Conservation (phyloP, 2,888 invertebrate genomes). For the Microctonus hyperodae region DNA sequence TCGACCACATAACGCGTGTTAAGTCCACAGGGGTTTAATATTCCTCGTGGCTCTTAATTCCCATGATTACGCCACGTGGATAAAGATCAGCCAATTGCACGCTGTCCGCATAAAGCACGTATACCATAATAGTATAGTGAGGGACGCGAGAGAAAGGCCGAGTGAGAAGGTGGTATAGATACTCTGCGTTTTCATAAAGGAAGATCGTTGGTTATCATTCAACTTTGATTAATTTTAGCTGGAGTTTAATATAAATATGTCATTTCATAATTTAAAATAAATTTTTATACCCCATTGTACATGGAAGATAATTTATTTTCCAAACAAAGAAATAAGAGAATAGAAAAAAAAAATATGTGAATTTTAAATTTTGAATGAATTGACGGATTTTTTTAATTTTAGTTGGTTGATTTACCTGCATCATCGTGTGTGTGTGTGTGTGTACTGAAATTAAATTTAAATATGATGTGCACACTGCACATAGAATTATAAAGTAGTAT, state of each 20-base stretch:
- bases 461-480: neutral
- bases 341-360: neutral
- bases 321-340: neutral
- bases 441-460: no score
- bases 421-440: neutral
- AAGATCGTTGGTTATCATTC: neutral
- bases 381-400: neutral
- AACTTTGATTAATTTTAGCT: neutral
- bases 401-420: neutral
- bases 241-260: neutral
- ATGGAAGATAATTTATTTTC: no score
- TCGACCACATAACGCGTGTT: constrained; percentile 31
- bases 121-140: neutral
- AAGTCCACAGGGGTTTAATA: constrained; percentile 22
- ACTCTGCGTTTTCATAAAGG: neutral
- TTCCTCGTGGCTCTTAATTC: constrained; percentile 15
- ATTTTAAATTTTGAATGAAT: neutral
- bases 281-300: neutral
- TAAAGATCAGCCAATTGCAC: constrained; percentile 17
- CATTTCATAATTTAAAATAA: neutral
- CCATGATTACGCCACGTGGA: constrained; percentile 13
- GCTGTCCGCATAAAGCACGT: neutral
- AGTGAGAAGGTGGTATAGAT: neutral
- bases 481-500: neutral
- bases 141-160: neutral